Evolutionary conservation across 92 coral and sea anemone genomes (phyloP).

Genomic region (Nematostella vectensis): DNA sequence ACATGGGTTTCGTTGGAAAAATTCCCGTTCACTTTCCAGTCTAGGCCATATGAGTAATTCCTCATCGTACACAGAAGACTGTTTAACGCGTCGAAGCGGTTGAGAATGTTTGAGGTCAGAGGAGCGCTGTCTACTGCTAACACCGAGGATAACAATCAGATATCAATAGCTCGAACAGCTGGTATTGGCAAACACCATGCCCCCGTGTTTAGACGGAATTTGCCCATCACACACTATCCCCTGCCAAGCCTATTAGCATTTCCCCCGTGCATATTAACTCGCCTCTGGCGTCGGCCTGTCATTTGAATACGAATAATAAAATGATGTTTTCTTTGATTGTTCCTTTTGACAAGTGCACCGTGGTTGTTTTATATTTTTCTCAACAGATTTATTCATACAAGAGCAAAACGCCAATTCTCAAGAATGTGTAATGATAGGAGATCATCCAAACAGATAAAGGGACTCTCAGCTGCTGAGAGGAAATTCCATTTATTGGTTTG

Average conservation of each 20-base stretch:
- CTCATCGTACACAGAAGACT: too few species aligned
- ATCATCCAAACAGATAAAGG: not conserved
- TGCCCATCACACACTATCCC: not conserved
- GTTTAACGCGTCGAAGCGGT: too few species aligned
- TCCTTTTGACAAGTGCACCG: too few species aligned
- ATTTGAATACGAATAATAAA: too few species aligned
- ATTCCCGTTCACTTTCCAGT: not conserved
- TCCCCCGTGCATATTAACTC: too few species aligned
- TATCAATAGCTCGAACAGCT: not conserved
- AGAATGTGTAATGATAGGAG: not conserved
- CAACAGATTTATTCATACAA: not conserved
- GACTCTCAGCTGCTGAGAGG: not conserved
- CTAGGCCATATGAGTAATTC: not conserved
- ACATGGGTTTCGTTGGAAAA: not conserved
- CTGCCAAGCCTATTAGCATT: too few species aligned
- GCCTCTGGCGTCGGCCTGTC: too few species aligned
- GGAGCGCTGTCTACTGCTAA: not conserved
- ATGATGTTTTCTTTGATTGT: too few species aligned
- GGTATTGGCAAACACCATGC: not conserved
- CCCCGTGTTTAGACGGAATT: conserved; percentile 1
- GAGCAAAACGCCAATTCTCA: too few species aligned
- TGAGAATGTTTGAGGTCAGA: not conserved
- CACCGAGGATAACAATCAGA: not conserved
- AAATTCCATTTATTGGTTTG: not conserved
- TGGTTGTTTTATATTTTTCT: too few species aligned